Evolutionary conservation across 2,888 invertebrate species (phyloP), one percentile per base, ranked within the genome.

Genomic region (Mesorhabditis spiculigera): DNA sequence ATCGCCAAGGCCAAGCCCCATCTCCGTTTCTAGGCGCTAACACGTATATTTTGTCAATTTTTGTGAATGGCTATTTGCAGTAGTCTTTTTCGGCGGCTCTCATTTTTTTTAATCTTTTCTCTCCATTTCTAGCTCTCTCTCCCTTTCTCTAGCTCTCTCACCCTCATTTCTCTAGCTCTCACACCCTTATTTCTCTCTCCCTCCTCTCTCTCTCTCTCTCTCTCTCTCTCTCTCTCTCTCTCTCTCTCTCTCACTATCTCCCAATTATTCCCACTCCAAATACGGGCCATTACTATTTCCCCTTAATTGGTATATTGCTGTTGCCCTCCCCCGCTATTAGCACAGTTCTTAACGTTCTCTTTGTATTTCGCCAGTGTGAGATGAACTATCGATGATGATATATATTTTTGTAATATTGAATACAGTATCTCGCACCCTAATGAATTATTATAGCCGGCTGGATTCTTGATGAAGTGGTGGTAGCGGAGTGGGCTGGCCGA

Each of bases 1-100:
- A 92, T 93, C 90, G 89, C 92, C 88, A 93, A 93, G 87, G 91
- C 91, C 88, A 94, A 94, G 87, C 92, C 93, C 58, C 92, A 93
- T 86, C 89, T 94, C 82, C 90, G 93, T 83, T 93, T 91, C 87
- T 92, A 75, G 81, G 41, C 13, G 16, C 43, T 50, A 13, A 50
- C 2, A 50, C n/a, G 58, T 13, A 2, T 50, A 50, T 50, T 50
- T 50, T 50, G 58, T 50, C 58, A 28, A 28, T 28, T 28, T 28
- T 50, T 50, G 58, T n/a, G 8, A 50, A 50, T 50, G 58, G 8
- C 58, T 50, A 13, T 50, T 50, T 10, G 8, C 58, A 13, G 1
- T 50, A 50, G 1, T 10, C 58, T 3, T 2, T 50, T 50, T n/a
- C 58, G 58, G n/a, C n/a, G 58, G 58, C 58, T n/a, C 28, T 28